phyloP scores from a whole-genome alignment of 2,888 invertebrate species.

The Idaea aversata region DNA sequence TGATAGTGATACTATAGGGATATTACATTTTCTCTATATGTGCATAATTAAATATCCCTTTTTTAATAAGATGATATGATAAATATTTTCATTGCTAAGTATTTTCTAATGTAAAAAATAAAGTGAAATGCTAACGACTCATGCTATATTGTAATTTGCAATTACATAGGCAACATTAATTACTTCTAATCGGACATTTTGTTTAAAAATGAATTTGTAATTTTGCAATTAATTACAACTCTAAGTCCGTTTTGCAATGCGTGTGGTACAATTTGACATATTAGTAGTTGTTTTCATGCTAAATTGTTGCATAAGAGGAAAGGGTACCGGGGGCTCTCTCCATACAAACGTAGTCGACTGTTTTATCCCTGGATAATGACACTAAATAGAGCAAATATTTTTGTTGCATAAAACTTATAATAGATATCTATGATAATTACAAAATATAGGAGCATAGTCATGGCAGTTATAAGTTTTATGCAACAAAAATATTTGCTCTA shows the following conservation, averaged over 20 bases:
- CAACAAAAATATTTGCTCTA: no score
- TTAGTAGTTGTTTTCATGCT: neutral
- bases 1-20: no score
- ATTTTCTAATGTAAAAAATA: neutral
- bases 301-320: neutral
- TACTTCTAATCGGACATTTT: slow-evolving; percentile 25
- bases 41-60: no score
- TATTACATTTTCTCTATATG: no score
- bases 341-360: no score
- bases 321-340: no score
- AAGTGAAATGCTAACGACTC: slow-evolving; percentile 13
- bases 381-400: no score
- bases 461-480: no score
- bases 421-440: no score
- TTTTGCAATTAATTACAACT: slow-evolving; percentile 18
- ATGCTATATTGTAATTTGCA: slow-evolving; percentile 44
- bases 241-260: neutral
- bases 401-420: no score
- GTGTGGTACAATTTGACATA: neutral
- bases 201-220: slow-evolving; percentile 16
- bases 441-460: no score
- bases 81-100: neutral
- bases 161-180: slow-evolving; percentile 31
- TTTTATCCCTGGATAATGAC: no score
- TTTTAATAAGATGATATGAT: neutral